phyloP scores from a whole-genome alignment of 2,888 invertebrate species.

The Melipona beecheii region DNA sequence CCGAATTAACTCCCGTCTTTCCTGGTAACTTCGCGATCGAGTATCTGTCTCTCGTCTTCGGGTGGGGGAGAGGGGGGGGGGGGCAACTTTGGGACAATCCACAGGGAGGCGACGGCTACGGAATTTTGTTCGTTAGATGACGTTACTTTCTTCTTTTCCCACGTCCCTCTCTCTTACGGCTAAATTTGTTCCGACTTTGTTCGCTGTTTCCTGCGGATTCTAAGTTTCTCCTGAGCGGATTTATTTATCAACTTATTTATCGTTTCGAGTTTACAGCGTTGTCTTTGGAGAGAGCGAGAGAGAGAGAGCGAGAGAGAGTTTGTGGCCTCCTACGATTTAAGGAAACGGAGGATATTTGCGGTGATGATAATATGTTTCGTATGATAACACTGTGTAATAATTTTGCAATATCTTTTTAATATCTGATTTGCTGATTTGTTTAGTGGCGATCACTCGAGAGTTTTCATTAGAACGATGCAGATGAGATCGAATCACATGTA shows the following conservation, averaged over 20 bases:
- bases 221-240: not conserved
- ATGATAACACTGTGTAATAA: not conserved
- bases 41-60: not conserved
- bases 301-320: not conserved
- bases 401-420: not conserved
- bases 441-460: too few species aligned
- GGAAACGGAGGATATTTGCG: not conserved
- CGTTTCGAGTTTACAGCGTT: not conserved
- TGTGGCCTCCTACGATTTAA: not conserved
- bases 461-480: not conserved
- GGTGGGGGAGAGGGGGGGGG: too few species aligned
- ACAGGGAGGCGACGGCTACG: not conserved
- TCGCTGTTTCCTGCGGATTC: not conserved
- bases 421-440: too few species aligned
- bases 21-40: not conserved
- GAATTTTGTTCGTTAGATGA: not conserved
- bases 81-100: too few species aligned
- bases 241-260: not conserved
- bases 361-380: not conserved
- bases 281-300: not conserved
- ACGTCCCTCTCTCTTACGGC: not conserved
- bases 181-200: not conserved
- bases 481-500: not conserved
- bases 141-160: not conserved
- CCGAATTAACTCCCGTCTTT: constrained; percentile 49